Evolutionary conservation across 1,140 invertebrate genomes (phyloP).

Genomic region (Drosophila santomea): DNA sequence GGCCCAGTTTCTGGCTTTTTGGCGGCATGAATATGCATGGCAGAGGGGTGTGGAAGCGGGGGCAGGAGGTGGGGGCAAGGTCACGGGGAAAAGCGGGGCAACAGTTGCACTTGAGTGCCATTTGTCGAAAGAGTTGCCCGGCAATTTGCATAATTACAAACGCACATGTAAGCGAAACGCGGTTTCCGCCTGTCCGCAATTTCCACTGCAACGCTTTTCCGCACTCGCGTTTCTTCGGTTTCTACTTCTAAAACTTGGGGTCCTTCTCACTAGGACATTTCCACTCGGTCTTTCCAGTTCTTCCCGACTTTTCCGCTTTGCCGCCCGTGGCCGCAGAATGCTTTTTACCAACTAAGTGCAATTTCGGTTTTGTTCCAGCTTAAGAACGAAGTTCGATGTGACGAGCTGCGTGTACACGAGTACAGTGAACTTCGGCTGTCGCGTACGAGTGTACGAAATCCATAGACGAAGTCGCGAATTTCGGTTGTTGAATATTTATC

Average conservation of each 20-base stretch:
- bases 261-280: not conserved
- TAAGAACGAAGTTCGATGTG: constrained; percentile 54
- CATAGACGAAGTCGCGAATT: constrained; percentile 7
- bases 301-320: constrained; percentile 56
- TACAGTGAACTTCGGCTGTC: constrained; percentile 25
- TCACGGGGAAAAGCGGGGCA: constrained; percentile 48
- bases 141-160: constrained; percentile 79
- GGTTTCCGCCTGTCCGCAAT: constrained; percentile 43
- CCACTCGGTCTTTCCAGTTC: constrained; percentile 14
- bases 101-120: constrained; percentile 77
- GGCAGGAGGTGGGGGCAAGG: constrained; percentile 36
- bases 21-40: constrained; percentile 77
- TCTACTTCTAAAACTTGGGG: not conserved
- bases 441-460: constrained; percentile 8
- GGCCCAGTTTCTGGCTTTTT: constrained; percentile 49
- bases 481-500: constrained; percentile 15
- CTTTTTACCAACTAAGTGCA: constrained; percentile 78
- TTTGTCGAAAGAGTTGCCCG: constrained; percentile 54
- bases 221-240: constrained; percentile 30
- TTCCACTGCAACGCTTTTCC: constrained; percentile 36
- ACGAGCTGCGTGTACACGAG: constrained; percentile 12
- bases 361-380: constrained; percentile 78
- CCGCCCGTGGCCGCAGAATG: constrained; percentile 73
- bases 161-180: constrained; percentile 64
- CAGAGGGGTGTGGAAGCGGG: no score